Base-by-base conservation (phyloP, 2,888 invertebrate genomes). In the Steinernema carpocapsae region DNA sequence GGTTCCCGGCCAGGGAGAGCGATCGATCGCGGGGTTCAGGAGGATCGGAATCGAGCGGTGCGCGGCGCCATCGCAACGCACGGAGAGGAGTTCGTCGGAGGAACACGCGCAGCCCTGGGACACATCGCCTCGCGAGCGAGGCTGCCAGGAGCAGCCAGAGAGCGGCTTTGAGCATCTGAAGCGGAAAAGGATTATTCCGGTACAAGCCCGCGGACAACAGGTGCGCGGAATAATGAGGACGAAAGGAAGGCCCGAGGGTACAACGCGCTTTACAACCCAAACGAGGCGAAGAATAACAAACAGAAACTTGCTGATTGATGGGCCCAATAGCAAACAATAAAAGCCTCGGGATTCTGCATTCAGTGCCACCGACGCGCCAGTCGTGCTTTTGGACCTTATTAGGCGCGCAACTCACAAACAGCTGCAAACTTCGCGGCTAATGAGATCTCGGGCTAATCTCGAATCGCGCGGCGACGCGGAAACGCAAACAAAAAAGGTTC, bases 21-120 rank as follows among this genome's bases (percentile, higher is more conserved):
- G 70, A 71, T 26, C 56, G 37, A 71, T 29, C 64, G 72, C 71
- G 12, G 78, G 78, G 45, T 78, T 78, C 22, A 78, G 72, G 52
- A 78, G 48, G 70, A 78, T 78, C 45, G 78, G 78, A 24, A 76
- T 26, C 24, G 24, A 32, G 24, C 19, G 42, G 46, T 74, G 70
- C 7, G n/a, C 70, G n/a, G 76, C 78, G 14, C 51, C 51, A 42
- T n/a, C 22, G 56, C 78, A 78, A 22, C 70, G 51, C 19, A 74
- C 76, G 7, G 73, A 45, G 43, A 43, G 72, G 22, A 17, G 24
- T 6, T 32, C 26, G 14, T 70, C 74, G 24, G 72, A 56, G 19
- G 26, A 17, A 72, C 78, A 78, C 10, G 19, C 3, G 72, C 78
- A 78, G 71, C 73, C 73, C 32, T 10, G 14, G 76, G 78, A 59